A percentile compares a stretch with the other conserved stretches of the same genome.
Evolutionary conservation across 2,888 invertebrate genomes (phyloP).

Genomic region (Drosophila barbarae): DNA sequence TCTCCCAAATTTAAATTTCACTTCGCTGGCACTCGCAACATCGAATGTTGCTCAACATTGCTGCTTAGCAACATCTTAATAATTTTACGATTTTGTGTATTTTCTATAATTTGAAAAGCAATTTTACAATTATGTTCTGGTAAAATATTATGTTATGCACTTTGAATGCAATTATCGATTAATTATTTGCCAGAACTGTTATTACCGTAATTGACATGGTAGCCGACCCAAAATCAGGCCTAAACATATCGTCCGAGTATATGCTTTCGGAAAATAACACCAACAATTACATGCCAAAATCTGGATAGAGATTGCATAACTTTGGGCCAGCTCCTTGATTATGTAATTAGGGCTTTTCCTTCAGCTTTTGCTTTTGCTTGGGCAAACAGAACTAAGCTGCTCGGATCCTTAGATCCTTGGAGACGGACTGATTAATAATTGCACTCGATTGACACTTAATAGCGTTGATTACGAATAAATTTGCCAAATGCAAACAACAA

Average conservation of each 20-base stretch:
- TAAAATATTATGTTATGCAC: not conserved
- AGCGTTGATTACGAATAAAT: constrained; percentile 38
- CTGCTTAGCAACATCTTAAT: not conserved
- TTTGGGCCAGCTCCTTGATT: constrained; percentile 24
- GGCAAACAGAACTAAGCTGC: not conserved
- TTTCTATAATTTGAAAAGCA: not conserved
- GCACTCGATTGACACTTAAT: constrained; percentile 36
- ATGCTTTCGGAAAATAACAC: not conserved
- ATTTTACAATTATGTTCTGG: too few species aligned
- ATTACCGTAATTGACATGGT: not conserved
- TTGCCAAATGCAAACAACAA: constrained; percentile 7
- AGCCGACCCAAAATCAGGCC: not conserved
- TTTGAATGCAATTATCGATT: not conserved
- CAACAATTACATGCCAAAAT: constrained; percentile 12
- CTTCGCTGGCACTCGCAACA: not conserved
- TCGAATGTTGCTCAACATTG: not conserved
- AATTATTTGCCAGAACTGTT: not conserved
- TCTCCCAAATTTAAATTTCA: not conserved
- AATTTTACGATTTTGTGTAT: not conserved
- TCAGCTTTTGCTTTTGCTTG: not conserved
- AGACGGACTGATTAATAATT: constrained; percentile 38
- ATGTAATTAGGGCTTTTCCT: constrained; percentile 19
- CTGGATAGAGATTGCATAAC: constrained; percentile 12
- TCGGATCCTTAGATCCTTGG: constrained; percentile 15
- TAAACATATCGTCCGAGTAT: not conserved